These are phyloP conservation scores for Cecidostiba fungosa DNA, from an alignment of 2,888 invertebrate species.

Conservation along the genomic window DNA sequence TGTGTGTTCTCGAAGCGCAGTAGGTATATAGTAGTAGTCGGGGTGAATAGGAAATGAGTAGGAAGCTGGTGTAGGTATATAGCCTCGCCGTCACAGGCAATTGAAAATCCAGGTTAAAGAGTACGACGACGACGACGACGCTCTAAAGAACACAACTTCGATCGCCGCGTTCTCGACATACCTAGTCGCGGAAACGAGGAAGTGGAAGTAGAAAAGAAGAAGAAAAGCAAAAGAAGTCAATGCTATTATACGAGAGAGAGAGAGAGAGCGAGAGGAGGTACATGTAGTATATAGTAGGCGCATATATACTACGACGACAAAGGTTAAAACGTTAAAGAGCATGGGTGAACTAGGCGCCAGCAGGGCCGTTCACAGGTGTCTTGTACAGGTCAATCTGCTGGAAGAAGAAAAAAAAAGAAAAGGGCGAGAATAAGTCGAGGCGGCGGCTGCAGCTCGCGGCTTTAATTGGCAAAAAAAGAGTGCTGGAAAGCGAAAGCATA, in stretches of 20 bases:
- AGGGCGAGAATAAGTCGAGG: not conserved
- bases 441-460: constrained; percentile 37
- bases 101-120: constrained; percentile 3
- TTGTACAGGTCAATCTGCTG: constrained; percentile 44
- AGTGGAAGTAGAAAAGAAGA: not conserved
- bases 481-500: constrained; percentile 11
- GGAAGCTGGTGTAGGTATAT: not conserved
- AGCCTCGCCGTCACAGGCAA: not conserved
- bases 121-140: not conserved
- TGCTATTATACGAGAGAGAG: not conserved
- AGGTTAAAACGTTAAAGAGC: constrained; percentile 37
- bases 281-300: not conserved
- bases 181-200: not conserved
- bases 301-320: not conserved
- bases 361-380: constrained; percentile 42
- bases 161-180: not conserved
- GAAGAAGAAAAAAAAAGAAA: not conserved
- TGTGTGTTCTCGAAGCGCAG: too few species aligned
- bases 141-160: not conserved
- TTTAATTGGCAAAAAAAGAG: constrained; percentile 56
- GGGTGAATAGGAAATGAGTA: constrained; percentile 1
- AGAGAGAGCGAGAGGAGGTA: not conserved
- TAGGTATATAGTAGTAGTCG: not conserved
- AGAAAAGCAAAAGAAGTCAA: not conserved
- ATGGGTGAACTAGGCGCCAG: not conserved